Evolutionary conservation across 1,140 invertebrate species (phyloP).

Genomic region (Parasteatoda tepidariorum): DNA sequence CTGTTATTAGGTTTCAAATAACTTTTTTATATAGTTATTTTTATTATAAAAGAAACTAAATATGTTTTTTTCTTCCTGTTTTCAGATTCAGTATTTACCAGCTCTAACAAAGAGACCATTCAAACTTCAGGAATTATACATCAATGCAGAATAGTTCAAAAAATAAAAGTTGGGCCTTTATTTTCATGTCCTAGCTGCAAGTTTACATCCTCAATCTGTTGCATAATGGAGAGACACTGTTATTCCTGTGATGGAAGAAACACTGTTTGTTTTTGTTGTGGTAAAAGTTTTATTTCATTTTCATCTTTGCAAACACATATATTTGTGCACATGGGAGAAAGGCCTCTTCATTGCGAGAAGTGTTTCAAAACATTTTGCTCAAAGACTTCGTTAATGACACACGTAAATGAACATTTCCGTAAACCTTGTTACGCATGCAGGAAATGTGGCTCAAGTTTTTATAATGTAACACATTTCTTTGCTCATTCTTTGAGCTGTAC

Average conservation of each 20-base stretch:
- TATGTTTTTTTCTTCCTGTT: neutral
- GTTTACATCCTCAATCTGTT: neutral
- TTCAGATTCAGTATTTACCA: neutral
- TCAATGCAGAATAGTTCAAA: neutral
- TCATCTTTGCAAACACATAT: conserved; percentile 25
- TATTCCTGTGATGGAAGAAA: neutral
- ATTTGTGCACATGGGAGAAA: conserved; percentile 22
- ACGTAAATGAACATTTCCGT: neutral
- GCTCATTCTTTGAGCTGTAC: too few relatives aligned
- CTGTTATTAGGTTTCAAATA: too few relatives aligned
- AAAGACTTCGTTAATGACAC: conserved; percentile 14
- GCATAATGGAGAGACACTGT: conserved; percentile 13
- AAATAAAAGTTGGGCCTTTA: neutral
- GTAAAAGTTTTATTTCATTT: conserved; percentile 11
- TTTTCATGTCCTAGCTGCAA: conserved; percentile 5
- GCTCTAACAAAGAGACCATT: too few relatives aligned
- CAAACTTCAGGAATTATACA: too few relatives aligned
- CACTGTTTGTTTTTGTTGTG: conserved; percentile 22
- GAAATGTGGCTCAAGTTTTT: too few relatives aligned
- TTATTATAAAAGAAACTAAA: neutral
- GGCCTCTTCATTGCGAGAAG: conserved; percentile 7
- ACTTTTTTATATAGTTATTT: neutral
- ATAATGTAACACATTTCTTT: too few relatives aligned
- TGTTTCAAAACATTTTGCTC: conserved; percentile 21
- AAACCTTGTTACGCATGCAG: too few relatives aligned